These are phyloP conservation scores for Baronia brevicornis DNA, from an alignment of 2,888 invertebrate species.

Conservation along the genomic window DNA sequence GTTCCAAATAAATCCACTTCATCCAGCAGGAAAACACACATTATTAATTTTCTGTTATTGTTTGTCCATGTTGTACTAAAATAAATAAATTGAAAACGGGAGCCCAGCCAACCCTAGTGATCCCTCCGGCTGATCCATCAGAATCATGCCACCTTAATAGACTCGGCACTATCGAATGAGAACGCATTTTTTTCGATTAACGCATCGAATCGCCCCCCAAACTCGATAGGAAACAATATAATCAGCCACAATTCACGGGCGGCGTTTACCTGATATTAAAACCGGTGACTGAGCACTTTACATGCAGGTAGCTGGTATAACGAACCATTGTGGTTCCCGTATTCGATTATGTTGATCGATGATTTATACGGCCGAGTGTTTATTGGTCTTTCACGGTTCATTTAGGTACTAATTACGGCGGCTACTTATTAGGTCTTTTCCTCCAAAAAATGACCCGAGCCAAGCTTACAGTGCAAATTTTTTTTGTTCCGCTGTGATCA, in stretches of 20 bases:
- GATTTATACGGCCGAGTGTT: conserved; percentile 39
- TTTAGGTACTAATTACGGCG: conserved; percentile 15
- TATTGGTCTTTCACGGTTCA: conserved; percentile 32
- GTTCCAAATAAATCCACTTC: too few relatives aligned
- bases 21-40: too few relatives aligned
- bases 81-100: too few relatives aligned
- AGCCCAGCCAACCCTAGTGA: conserved; percentile 25
- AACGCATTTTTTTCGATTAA: conserved; percentile 66
- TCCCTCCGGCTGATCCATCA: conserved; percentile 41
- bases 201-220: conserved; percentile 62
- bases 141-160: conserved; percentile 48
- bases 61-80: too few relatives aligned
- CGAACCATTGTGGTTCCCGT: conserved; percentile 67
- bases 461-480: too few relatives aligned
- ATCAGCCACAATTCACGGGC: conserved; percentile 64
- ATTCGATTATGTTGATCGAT: conserved; percentile 67
- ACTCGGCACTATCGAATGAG: conserved; percentile 55
- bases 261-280: conserved; percentile 54
- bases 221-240: conserved; percentile 67
- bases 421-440: conserved; percentile 14
- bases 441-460: too few relatives aligned
- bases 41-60: too few relatives aligned
- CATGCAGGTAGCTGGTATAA: conserved; percentile 49
- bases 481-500: too few relatives aligned
- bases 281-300: conserved; percentile 63